Evolutionary conservation across 2,888 invertebrate species (phyloP).

Genomic region (Chelonus formosanus): DNA sequence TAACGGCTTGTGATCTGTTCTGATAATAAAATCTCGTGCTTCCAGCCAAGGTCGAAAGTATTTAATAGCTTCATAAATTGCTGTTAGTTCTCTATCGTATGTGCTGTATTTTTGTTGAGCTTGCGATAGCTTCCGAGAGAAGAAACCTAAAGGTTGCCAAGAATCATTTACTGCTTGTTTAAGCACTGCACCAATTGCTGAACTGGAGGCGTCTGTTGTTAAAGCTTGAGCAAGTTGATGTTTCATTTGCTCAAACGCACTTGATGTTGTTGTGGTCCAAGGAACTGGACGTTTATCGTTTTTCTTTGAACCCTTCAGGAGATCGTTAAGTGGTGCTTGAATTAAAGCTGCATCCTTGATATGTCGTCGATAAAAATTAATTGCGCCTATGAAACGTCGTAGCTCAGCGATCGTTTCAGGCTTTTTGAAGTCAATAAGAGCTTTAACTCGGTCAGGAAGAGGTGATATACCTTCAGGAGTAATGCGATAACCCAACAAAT

Average conservation of each 20-base stretch:
- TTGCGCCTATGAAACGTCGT: constrained; percentile 41
- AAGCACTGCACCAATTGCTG: neutral
- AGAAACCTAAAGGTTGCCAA: constrained; percentile 1
- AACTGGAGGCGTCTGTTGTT: neutral
- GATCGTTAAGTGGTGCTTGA: constrained; percentile 29
- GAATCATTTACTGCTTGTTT: neutral
- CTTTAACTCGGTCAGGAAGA: constrained; percentile 34
- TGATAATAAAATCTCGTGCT: neutral
- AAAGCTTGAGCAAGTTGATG: neutral
- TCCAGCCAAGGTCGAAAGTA: neutral
- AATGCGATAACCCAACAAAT: constrained; percentile 37
- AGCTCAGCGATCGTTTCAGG: constrained; percentile 29
- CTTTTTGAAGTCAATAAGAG: constrained; percentile 35
- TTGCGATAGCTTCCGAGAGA: neutral
- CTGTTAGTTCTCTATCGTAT: neutral
- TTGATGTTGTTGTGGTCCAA: neutral
- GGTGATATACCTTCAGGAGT: constrained; percentile 28
- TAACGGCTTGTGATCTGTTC: neutral
- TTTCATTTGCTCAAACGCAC: neutral
- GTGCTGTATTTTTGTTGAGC: neutral
- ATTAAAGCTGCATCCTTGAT: constrained; percentile 33
- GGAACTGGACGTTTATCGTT: constrained; percentile 10
- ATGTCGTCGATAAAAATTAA: constrained; percentile 43
- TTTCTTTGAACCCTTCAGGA: constrained; percentile 10
- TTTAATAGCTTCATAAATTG: neutral